phyloP scores from a whole-genome alignment of 30 jellyfish, hydroid and myxozoan genomes.

The Aurelia aurita complex sp. Pacific region DNA sequence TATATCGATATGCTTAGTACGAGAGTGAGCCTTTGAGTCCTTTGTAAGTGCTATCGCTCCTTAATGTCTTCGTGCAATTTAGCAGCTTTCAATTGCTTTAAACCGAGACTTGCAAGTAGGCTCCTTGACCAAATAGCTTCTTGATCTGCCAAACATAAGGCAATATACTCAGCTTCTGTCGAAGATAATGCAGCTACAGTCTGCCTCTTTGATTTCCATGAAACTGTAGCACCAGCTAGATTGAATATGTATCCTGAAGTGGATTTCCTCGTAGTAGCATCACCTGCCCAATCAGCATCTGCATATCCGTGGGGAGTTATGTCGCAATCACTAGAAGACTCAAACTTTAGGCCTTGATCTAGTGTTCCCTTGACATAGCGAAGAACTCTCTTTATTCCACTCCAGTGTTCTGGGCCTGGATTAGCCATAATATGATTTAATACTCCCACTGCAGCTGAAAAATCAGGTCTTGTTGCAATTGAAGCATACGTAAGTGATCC shows the following conservation, averaged over 20 bases:
- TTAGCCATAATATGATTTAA: conserved; percentile 43
- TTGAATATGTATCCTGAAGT: conserved; percentile 54
- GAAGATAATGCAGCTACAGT: neutral
- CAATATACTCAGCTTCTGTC: too few relatives aligned
- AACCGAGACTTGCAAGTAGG: conserved; percentile 10
- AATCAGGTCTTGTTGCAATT: conserved; percentile 55
- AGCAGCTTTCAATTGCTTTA: conserved; percentile 10
- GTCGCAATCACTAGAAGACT: neutral
- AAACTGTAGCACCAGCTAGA: conserved; percentile 1
- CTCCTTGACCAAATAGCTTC: conserved; percentile 3
- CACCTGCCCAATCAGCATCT: conserved; percentile 67
- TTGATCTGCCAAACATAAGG: too few relatives aligned
- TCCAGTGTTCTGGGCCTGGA: conserved; percentile 64
- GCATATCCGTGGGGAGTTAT: conserved; percentile 18
- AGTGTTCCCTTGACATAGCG: conserved; percentile 58
- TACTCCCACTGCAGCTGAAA: conserved; percentile 55
- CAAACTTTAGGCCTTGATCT: conserved; percentile 26
- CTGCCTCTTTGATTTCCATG: conserved; percentile 23
- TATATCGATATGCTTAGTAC: conserved; percentile 20
- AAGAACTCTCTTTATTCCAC: conserved; percentile 36
- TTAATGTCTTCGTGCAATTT: conserved; percentile 27
- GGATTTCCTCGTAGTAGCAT: conserved; percentile 33
- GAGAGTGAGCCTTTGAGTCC: conserved; percentile 26
- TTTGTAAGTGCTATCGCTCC: neutral
- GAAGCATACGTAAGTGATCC: conserved; percentile 54